These are phyloP conservation scores for Poecilia velifera DNA, from an alignment of 2,797 vertebrate species.

Conservation along the genomic window DNA sequence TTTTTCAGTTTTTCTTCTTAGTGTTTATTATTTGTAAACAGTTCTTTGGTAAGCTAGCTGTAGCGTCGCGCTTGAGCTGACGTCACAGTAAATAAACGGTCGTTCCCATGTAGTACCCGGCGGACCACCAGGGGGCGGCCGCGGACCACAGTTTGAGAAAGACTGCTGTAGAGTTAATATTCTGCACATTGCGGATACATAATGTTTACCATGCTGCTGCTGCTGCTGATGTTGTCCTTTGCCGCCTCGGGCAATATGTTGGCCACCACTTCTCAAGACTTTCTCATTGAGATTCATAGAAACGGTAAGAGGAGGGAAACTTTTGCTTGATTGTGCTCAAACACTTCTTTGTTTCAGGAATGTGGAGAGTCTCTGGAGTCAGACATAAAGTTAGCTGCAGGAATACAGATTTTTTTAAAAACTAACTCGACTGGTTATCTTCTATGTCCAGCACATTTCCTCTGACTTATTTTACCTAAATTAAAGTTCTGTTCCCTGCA, in stretches of 20 bases:
- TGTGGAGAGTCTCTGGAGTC: conserved; percentile 16
- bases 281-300: conserved; percentile 57
- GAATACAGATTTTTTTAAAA: conserved; percentile 30
- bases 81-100: too few relatives aligned
- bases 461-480: conserved; percentile 21
- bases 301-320: conserved; percentile 39
- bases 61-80: too few relatives aligned
- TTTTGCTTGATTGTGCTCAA: conserved; percentile 31
- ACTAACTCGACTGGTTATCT: conserved; percentile 24
- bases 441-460: conserved; percentile 5
- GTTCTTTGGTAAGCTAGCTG: too few relatives aligned
- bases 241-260: conserved; percentile 22
- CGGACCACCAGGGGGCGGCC: too few relatives aligned
- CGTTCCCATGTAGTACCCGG: too few relatives aligned
- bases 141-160: too few relatives aligned
- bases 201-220: conserved; percentile 6
- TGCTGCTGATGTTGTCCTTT: conserved; percentile 13
- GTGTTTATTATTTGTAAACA: too few relatives aligned
- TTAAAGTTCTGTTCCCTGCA: conserved; percentile 23
- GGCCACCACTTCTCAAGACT: conserved; percentile 23
- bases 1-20: too few relatives aligned
- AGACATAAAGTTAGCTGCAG: conserved; percentile 22
- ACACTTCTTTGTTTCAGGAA: conserved; percentile 34
- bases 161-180: conserved; percentile 13
- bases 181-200: conserved; percentile 25